A percentile compares a stretch with the other conserved stretches of the same genome.
These are phyloP conservation scores for Protodeltote pygarga DNA, from an alignment of 2,888 invertebrate species.

Conservation along the genomic window DNA sequence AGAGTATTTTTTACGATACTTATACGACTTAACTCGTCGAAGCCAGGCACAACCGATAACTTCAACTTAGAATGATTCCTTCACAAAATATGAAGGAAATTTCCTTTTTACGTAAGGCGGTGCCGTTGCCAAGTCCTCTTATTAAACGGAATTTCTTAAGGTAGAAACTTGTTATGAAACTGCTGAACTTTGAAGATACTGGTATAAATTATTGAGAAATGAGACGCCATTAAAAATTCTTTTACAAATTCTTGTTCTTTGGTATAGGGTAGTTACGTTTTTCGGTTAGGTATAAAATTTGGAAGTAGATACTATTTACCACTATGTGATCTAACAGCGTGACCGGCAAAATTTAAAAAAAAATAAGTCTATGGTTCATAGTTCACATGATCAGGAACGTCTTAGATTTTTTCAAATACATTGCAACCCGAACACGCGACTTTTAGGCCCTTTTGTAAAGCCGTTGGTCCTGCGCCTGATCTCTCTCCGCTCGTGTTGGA, in stretches of 20 bases:
- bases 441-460: too few relatives aligned
- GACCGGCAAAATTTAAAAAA: too few relatives aligned
- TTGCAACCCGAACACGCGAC: too few relatives aligned
- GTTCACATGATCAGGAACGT: too few relatives aligned
- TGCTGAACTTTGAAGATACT: constrained; percentile 22
- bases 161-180: constrained; percentile 31
- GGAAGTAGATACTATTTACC: neutral
- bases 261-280: neutral
- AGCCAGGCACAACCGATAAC: constrained; percentile 7
- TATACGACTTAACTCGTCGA: neutral
- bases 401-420: too few relatives aligned
- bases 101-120: constrained; percentile 15
- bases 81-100: constrained; percentile 3
- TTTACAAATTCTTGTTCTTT: constrained; percentile 1
- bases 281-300: neutral
- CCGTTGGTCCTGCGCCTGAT: too few relatives aligned
- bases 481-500: too few relatives aligned
- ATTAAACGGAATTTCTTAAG: constrained; percentile 31
- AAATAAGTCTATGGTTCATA: too few relatives aligned
- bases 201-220: constrained; percentile 27
- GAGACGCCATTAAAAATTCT: constrained; percentile 7
- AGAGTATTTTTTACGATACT: too few relatives aligned
- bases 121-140: constrained; percentile 12
- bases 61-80: constrained; percentile 31
- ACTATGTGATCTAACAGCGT: too few relatives aligned